These are phyloP conservation scores for Clarias pachynema DNA, from an alignment of 2,797 vertebrate species.

Conservation along the genomic window DNA sequence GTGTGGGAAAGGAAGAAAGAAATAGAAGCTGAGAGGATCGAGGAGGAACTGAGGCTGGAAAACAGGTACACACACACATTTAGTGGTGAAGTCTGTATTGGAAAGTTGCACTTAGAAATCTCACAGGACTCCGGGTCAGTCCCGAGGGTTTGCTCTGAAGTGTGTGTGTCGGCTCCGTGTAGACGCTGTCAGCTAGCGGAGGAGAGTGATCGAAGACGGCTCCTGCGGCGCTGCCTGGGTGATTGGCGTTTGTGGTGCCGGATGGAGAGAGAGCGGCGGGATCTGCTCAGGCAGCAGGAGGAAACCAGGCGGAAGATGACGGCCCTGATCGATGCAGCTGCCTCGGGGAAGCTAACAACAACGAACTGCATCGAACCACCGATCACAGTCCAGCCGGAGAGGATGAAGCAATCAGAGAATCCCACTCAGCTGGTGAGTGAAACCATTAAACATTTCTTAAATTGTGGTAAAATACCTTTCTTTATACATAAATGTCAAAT, in stretches of 20 bases:
- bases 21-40: conserved; percentile 74
- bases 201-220: conserved; percentile 76
- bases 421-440: conserved; percentile 57
- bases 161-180: conserved; percentile 22
- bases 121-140: not conserved
- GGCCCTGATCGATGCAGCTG: conserved; percentile 78
- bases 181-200: conserved; percentile 72
- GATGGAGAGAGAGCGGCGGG: conserved; percentile 69
- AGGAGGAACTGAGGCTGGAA: conserved; percentile 80
- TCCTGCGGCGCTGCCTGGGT: conserved; percentile 77
- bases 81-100: not conserved
- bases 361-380: conserved; percentile 20
- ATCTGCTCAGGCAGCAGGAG: conserved; percentile 78
- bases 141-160: not conserved
- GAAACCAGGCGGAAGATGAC: conserved; percentile 86
- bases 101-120: not conserved
- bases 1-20: conserved; percentile 76
- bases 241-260: conserved; percentile 83
- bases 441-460: not conserved
- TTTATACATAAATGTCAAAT: not conserved
- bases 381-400: conserved; percentile 37
- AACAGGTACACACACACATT: conserved; percentile 75
- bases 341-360: conserved; percentile 64
- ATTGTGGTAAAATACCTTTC: not conserved
- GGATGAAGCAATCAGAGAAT: conserved; percentile 37